These are phyloP conservation scores for Drosophila paulistorum DNA, from an alignment of 1,140 invertebrate species.

Conservation along the genomic window DNA sequence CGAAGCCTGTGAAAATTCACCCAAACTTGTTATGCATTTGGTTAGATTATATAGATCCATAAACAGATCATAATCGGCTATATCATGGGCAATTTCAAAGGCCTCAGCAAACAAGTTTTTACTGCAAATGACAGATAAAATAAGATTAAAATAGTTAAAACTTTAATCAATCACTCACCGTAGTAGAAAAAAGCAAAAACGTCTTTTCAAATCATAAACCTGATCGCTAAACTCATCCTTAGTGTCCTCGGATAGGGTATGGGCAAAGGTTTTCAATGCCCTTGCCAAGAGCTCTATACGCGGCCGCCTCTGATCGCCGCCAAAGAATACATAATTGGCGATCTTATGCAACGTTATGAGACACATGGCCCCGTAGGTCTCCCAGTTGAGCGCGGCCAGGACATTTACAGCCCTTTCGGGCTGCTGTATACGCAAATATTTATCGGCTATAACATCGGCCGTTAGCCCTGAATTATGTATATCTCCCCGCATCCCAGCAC, in stretches of 20 bases:
- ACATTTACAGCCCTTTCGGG: constrained; percentile 89
- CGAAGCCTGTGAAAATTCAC: constrained; percentile 89
- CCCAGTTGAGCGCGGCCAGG: constrained; percentile 88
- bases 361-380: constrained; percentile 87
- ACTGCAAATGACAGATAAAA: constrained; percentile 82
- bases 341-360: constrained; percentile 89
- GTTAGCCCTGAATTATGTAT: constrained; percentile 84
- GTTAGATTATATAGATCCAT: constrained; percentile 93
- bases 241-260: constrained; percentile 87
- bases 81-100: constrained; percentile 92
- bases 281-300: constrained; percentile 88
- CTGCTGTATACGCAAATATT: constrained; percentile 87
- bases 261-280: constrained; percentile 88
- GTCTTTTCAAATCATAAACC: constrained; percentile 88
- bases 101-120: constrained; percentile 93
- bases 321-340: constrained; percentile 86
- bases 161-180: constrained; percentile 83
- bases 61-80: constrained; percentile 91
- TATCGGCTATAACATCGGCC: constrained; percentile 86
- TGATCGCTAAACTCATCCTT: constrained; percentile 89
- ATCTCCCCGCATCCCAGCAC: constrained; percentile 75
- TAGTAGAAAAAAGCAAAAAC: constrained; percentile 91
- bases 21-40: constrained; percentile 86
- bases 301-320: constrained; percentile 85
- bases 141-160: neutral